Evolutionary conservation across 2,113 vertebrate species (phyloP).

Genomic region (Poeciliopsis occidentalis): DNA sequence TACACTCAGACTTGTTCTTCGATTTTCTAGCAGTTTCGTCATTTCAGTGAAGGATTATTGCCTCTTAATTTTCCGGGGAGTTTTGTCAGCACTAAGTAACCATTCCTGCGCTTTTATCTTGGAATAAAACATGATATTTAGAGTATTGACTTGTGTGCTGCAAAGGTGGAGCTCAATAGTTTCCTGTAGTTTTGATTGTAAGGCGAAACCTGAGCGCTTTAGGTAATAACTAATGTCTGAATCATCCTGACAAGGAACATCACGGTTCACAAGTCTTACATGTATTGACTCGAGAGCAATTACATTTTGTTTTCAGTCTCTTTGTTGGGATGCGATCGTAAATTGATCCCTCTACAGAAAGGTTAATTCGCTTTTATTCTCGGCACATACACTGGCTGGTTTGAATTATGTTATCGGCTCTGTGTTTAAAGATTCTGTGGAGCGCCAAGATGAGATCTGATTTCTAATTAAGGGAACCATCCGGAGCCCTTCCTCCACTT

Average conservation of each 20-base stretch:
- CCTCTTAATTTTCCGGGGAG: constrained; percentile 15
- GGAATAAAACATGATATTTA: constrained; percentile 35
- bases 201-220: constrained; percentile 4
- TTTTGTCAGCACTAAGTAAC: constrained; percentile 15
- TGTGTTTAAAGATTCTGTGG: constrained; percentile 2
- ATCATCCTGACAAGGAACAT: constrained; percentile 21
- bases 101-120: constrained; percentile 26
- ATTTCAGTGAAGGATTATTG: constrained; percentile 40
- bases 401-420: constrained; percentile 5
- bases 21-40: constrained; percentile 43
- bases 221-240: constrained; percentile 20
- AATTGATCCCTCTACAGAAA: not conserved
- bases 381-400: constrained; percentile 7
- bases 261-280: not conserved
- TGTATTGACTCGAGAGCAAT: not conserved
- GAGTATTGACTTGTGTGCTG: constrained; percentile 19
- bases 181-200: constrained; percentile 14
- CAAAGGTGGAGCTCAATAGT: constrained; percentile 22
- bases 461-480: constrained; percentile 10
- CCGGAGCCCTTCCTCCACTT: not conserved
- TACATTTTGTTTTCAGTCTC: not conserved
- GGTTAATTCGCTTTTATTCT: constrained; percentile 7
- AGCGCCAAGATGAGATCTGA: not conserved
- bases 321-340: not conserved
- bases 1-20: constrained; percentile 33